These are phyloP conservation scores for Cyrtonyx montezumae DNA, from an alignment of 2,113 vertebrate species.

Conservation along the genomic window DNA sequence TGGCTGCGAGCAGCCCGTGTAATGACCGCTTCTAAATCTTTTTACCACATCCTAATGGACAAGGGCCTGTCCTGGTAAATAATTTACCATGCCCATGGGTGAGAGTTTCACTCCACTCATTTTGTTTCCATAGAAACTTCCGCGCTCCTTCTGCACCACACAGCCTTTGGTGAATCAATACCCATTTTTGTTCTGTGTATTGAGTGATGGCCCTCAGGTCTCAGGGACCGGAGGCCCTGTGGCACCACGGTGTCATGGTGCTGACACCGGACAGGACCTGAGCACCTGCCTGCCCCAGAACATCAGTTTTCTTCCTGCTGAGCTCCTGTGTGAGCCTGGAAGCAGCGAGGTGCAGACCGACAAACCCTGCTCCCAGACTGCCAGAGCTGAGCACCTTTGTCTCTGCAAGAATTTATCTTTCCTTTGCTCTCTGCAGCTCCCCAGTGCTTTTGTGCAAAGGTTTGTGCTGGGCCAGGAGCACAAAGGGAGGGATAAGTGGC, in stretches of 20 bases:
- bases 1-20: neutral
- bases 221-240: neutral
- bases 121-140: conserved; percentile 79
- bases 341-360: neutral
- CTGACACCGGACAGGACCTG: neutral
- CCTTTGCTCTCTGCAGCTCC: neutral
- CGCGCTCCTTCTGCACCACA: conserved; percentile 54
- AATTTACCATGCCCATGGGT: conserved; percentile 54
- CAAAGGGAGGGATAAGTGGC: neutral
- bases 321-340: neutral
- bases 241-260: fast-evolving
- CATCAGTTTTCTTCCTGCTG: neutral
- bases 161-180: conserved; percentile 71
- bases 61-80: conserved; percentile 62
- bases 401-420: neutral
- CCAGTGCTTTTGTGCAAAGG: neutral
- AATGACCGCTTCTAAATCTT: conserved; percentile 62
- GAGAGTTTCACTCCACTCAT: conserved; percentile 66
- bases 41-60: conserved; percentile 48
- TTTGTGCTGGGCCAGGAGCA: neutral
- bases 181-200: neutral
- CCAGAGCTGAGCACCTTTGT: neutral
- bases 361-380: neutral
- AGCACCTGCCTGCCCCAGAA: neutral
- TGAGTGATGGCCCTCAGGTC: neutral